Evolutionary conservation across 2,113 vertebrate species (phyloP), one percentile per base, ranked within the genome.

Genomic region (Leptobrachium ailaonicum): DNA sequence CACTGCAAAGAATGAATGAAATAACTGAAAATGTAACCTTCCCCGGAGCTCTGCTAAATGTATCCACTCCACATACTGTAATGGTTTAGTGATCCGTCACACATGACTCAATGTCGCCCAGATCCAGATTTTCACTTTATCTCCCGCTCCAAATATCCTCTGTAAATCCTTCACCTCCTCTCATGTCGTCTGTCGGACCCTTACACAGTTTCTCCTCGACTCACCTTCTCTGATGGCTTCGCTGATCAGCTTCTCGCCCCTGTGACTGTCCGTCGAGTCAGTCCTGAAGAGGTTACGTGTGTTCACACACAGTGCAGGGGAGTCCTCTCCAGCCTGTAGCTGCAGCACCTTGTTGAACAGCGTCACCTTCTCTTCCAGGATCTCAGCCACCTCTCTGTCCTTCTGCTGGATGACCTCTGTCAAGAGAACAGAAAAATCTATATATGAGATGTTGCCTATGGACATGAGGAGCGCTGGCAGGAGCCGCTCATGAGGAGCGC

Each of bases 371-470:
- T 97, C 95, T 82, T 95, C 94, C 2, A 97, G 89, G 44, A 98
- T 92, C 60, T 93, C 94, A 20, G 94, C 76, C 75, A 97, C 88
- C 2, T 96, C 93, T 2, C 86, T 88, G 85, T 97, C 95, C 20
- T 94, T 95, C 85, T 96, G 95, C 69, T 92, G 93, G 76, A 96
- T 92, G 14, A 95, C 95, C 83, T 91, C 96, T 97, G 88, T 0
- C 13, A 41, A n/a, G 54, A 8, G 2, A 41, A 58, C 1, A 58
- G 5, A 58, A 58, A 58, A 58, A 58, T 58, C 10, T 32, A 32
- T 32, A 32, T 32, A 32, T 32, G 20, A 32, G 20, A 32, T 32
- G 20, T 32, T 32, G 20, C 20, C 20, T 32, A 32, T 32, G 20
- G 20, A 32, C 20, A 32, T 32, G 20, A 32, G 20, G 20, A 32